A percentile compares a stretch with the other conserved stretches of the same genome.
Conservation (phyloP, 2,888 invertebrate species). For the Pyrrhosoma nymphula region DNA sequence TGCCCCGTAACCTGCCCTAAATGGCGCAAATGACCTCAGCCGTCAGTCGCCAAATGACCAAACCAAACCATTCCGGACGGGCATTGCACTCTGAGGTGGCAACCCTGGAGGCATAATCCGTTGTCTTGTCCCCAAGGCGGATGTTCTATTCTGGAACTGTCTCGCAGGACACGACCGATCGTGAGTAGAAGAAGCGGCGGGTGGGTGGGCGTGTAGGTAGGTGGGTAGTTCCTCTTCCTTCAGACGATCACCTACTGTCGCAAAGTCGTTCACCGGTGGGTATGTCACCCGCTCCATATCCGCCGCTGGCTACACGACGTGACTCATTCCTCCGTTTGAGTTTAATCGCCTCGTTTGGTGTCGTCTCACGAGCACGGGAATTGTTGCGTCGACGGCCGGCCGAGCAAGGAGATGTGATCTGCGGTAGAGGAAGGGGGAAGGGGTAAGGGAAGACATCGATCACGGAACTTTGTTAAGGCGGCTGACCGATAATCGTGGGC, state of each 20-base stretch:
- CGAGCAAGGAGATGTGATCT: background rate
- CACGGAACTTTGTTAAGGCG: no score
- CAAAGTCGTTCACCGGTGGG: background rate
- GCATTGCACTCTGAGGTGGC: background rate
- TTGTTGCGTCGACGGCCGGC: background rate
- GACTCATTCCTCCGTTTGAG: background rate
- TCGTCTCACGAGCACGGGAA: background rate
- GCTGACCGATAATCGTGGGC: no score
- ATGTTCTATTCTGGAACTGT: conserved; percentile 9
- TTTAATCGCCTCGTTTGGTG: conserved; percentile 30
- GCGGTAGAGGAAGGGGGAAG: background rate
- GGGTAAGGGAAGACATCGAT: no score
- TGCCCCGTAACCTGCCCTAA: no score
- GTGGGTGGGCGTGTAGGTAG: no score
- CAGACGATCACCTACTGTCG: no score
- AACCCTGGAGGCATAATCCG: background rate
- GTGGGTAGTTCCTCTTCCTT: background rate
- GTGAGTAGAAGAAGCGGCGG: background rate
- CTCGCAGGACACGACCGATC: background rate
- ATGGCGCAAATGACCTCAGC: no score
- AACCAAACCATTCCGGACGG: no score
- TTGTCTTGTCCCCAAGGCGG: background rate
- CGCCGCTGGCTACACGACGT: background rate
- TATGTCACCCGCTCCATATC: background rate
- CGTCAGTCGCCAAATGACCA: no score